Evolutionary conservation across 2,888 invertebrate species (phyloP), one percentile per base, ranked within the genome.

Genomic region (Sinodicranocentrus sp.): DNA sequence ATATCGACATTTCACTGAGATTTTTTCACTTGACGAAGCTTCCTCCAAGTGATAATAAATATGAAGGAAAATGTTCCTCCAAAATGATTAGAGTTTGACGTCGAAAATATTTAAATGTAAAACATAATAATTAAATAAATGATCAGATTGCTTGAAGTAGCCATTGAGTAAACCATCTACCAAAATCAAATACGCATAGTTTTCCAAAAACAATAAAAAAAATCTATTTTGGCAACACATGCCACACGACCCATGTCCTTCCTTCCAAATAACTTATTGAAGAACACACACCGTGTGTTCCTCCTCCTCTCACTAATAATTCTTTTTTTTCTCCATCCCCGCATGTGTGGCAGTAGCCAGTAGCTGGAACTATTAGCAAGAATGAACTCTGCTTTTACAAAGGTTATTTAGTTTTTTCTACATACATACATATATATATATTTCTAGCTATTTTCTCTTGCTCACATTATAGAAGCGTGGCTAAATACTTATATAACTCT

Each of bases 201-300:
- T n/a, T n/a, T n/a, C n/a, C n/a, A n/a, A n/a, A n/a, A n/a, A n/a
- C n/a, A n/a, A n/a, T n/a, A 33, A 33, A 33, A 10, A 33, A 33
- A 33, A 33, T 33, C 33, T 6, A 33, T 33, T 33, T 33, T 33
- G 10, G 33, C 33, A 33, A 33, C 33, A 33, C 33, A 33, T 33
- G 33, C 33, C 33, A 3, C 33, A 33, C 3, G 10, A 33, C 33
- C 33, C 33, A 33, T 10, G n/a, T 39, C 13, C 39, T 39, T 39
- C 13, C 39, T 39, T 13, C 13, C 39, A 39, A 39, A 39, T 39
- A 13, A 8, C 13, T 39, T 13, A 39, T 39, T 13, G 39, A 61
- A 44, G 73, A 72, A 78, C 82, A 85, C 82, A 77, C 82, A 85
- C 54, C 63, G 57, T 72, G 82, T 71, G 67, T 52, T 72, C 78